A percentile compares a stretch with the other conserved stretches of the same genome.
These are phyloP conservation scores for Limnephilus lunatus DNA, from an alignment of 2,888 invertebrate genomes.

Conservation along the genomic window DNA sequence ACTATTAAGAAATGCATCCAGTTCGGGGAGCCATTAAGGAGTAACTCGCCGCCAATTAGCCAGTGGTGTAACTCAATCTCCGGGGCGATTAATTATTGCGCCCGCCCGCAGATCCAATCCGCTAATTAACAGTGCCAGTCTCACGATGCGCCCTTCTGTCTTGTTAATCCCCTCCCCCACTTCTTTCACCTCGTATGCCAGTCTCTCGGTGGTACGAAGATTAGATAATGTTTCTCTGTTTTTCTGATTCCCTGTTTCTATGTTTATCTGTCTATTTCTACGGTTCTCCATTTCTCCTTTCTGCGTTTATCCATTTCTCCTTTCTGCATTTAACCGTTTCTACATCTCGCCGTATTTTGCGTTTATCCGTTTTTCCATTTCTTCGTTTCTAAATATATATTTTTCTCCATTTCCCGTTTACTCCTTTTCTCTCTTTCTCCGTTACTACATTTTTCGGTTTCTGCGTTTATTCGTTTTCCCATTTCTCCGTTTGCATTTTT, in stretches of 20 bases:
- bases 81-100: slow-evolving; percentile 56
- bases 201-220: not conserved
- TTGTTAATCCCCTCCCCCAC: not conserved
- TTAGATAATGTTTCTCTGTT: not conserved
- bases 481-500: too few relatives aligned
- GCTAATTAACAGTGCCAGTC: slow-evolving; percentile 58
- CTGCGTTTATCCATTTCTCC: too few relatives aligned
- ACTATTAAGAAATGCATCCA: not conserved
- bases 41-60: slow-evolving; percentile 52
- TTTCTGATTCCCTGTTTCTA: not conserved
- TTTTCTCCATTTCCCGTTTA: too few relatives aligned
- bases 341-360: not conserved
- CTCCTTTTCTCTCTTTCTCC: too few relatives aligned
- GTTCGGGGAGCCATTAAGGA: not conserved
- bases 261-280: not conserved
- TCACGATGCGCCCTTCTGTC: slow-evolving; percentile 14
- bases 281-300: not conserved
- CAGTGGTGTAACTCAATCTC: slow-evolving; percentile 60
- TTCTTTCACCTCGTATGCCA: not conserved
- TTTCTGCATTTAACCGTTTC: too few relatives aligned
- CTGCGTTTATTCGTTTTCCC: too few relatives aligned
- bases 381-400: not conserved
- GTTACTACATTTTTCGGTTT: too few relatives aligned
- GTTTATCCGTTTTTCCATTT: not conserved
- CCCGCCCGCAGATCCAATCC: slow-evolving; percentile 51